Conservation (phyloP, 2,888 invertebrate species). For the Diadegma fenestrale region DNA sequence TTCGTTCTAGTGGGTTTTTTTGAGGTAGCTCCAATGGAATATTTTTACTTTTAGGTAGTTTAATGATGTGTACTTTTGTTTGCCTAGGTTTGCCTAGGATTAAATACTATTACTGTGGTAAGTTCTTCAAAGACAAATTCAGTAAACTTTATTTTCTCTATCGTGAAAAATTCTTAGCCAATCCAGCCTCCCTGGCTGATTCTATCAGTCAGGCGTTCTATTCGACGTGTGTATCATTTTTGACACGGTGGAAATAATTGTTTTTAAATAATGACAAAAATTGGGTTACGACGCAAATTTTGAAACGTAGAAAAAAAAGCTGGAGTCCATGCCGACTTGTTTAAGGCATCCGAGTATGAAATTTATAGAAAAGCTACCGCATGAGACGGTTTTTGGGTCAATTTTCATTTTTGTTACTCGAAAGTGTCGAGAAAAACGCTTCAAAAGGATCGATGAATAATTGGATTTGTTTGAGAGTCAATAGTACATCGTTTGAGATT, state of each 20-base stretch:
- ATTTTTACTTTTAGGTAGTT: constrained; percentile 32
- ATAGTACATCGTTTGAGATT: background rate
- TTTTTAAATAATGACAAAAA: background rate
- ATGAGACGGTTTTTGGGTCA: background rate
- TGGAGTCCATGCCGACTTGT: background rate
- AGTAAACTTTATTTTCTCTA: constrained; percentile 18
- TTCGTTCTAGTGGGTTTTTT: constrained; percentile 30
- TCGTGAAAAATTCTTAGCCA: background rate
- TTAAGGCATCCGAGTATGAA: background rate
- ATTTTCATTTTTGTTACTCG: background rate
- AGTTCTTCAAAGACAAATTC: constrained; percentile 81
- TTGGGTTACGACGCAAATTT: background rate
- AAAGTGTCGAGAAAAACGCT: background rate
- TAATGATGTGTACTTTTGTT: constrained; percentile 72
- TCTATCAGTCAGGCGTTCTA: background rate
- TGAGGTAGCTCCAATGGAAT: constrained; percentile 47
- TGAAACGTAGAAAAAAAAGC: background rate
- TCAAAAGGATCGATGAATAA: background rate
- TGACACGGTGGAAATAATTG: background rate
- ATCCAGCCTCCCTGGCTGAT: background rate
- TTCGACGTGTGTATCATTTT: background rate
- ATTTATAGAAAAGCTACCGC: background rate
- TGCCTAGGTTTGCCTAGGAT: constrained; percentile 88
- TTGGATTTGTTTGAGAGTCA: background rate
- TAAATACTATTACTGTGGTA: constrained; percentile 89